Base-by-base conservation (phyloP, 2,113 vertebrate genomes). In the Sterrhoptilus dennistouni region DNA sequence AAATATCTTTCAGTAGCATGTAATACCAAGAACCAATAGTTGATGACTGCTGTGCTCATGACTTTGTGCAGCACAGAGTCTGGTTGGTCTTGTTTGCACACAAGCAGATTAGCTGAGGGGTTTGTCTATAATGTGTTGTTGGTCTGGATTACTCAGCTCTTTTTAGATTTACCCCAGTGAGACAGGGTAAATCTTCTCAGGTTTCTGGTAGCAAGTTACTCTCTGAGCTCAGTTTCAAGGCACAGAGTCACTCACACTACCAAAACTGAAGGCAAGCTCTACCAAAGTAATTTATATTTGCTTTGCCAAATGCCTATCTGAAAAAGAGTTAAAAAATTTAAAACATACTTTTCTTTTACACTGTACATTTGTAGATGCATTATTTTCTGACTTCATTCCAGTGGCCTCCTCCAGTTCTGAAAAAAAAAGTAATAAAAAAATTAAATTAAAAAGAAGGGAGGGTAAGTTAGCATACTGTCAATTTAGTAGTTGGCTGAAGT, bases 361-460 rank as follows among this genome's bases (percentile, higher is more conserved):
- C 11, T 64, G 77, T 8, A 77, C 79, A 31, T 94, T 98, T 85
- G 96, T 91, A 56, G 83, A 53, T 63, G 16, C 33, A 23, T 40
- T 59, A 17, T 86, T 91, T 78, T 96, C 86, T 64, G 88, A 49
- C 66, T 89, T 95, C 72, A 97, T 57, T 72, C 95, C 97, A 8
- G 96, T 82, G 40, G 98, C 97, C 52, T 97, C 96, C 96, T 99
- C 99, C 33, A 99, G 94, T 91, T 97, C 99, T 99, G 97, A 96
- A 92, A 94, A 84, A 84, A 76, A 82, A 81, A n/a, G 38, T 8
- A 81, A 71, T 36, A 92, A 80, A 80, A 94, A 8, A 61, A 89
- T 25, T 83, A 68, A 88, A 65, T 61, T 47, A 6, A 69, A 89
- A 85, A 69, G 13, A 72, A 90, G 5, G 2, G 19, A 11, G 13